Conservation (phyloP, 2,113 vertebrate genomes). For the Cyrtonyx montezumae region DNA sequence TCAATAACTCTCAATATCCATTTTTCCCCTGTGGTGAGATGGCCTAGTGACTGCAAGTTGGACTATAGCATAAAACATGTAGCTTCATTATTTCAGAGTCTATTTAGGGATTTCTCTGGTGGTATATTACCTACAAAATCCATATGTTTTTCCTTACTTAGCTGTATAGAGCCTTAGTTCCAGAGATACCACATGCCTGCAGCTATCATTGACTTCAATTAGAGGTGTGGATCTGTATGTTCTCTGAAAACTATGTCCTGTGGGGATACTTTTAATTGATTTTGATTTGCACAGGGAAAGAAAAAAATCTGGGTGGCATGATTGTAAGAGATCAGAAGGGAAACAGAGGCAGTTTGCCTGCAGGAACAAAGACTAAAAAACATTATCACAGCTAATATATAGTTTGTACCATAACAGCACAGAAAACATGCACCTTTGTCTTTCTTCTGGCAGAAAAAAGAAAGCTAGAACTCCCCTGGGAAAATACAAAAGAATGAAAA, state of each 20-base stretch:
- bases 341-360: background rate
- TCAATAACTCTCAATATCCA: slow-evolving; percentile 76
- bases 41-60: slow-evolving; percentile 68
- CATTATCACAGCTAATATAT: background rate
- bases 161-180: slow-evolving; percentile 24
- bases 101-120: slow-evolving; percentile 74
- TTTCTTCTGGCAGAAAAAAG: background rate
- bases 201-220: slow-evolving; percentile 58
- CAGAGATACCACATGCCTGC: slow-evolving; percentile 47
- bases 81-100: slow-evolving; percentile 71
- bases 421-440: background rate
- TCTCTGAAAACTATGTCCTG: slow-evolving; percentile 43
- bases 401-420: background rate
- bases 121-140: slow-evolving; percentile 72
- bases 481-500: background rate
- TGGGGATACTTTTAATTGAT: slow-evolving; percentile 52
- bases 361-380: background rate
- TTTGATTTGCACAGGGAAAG: slow-evolving; percentile 56
- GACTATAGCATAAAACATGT: slow-evolving; percentile 65
- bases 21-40: slow-evolving; percentile 64
- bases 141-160: slow-evolving; percentile 68
- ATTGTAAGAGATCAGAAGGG: slow-evolving; percentile 24
- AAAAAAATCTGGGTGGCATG: slow-evolving; percentile 47
- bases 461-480: background rate
- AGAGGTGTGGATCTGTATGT: slow-evolving; percentile 40